Base-by-base conservation (phyloP, 2,888 invertebrate genomes). In the Netelia fuscicornis region DNA sequence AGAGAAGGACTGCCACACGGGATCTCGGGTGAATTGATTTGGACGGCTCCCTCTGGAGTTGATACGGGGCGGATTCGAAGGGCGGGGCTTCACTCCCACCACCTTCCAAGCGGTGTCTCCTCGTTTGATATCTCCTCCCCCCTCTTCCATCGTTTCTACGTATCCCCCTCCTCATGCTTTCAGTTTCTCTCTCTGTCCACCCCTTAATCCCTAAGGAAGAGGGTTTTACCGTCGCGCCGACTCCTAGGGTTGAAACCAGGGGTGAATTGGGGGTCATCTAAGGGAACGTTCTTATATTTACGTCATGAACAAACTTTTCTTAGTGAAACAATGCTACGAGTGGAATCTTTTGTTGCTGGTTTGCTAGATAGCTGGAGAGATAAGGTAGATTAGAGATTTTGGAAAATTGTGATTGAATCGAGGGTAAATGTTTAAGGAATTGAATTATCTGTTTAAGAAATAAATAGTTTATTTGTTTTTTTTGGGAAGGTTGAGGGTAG, bases 21-120 rank as follows among this genome's bases (percentile, higher is more conserved):
- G 87, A 81, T 89, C 85, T 86, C 83, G 85, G 37, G 88, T 89
- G 88, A 89, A 91, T 90, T 91, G 90, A 91, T 91, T 89, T 86
- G 81, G 88, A 86, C 87, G 87, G 87, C 88, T 88, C 87, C 87
- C 87, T 86, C 86, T 86, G 87, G 86, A 85, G 87, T 81, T 70
- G 65, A 65, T 2, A 0, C 84, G 87, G 89, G 90, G 90, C 89
- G 89, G 84, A 64, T 54, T 81, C 88, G 79, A 83, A 88, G 90
- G 90, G 89, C 90, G 89, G 87, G 89, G 89, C 88, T 89, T 88
- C 86, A 72, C 88, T 86, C 87, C 87, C 86, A 88, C 78, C 83
- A 77, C 37, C 67, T 13, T 13, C 44, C 58, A 65, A 10, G 52
- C 67, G 44, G 30, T 60, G 72, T 79, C 71, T 60, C 11, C 76